Evolutionary conservation across 2,888 invertebrate genomes (phyloP).

Genomic region (Furcula furcula): DNA sequence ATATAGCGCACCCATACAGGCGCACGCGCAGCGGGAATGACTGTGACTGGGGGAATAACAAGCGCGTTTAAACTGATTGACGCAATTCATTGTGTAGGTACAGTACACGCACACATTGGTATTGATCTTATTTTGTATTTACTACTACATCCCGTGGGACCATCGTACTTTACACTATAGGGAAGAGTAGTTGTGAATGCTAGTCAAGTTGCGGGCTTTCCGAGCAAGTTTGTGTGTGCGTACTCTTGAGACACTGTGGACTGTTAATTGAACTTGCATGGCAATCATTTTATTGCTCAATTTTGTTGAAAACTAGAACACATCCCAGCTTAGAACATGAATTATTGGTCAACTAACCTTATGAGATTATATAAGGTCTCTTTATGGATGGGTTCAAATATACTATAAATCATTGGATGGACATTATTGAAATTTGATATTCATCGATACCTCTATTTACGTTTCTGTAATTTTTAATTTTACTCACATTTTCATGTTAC

Average conservation of each 20-base stretch:
- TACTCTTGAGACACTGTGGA: constrained; percentile 46
- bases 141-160: constrained; percentile 76
- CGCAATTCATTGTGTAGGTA: constrained; percentile 65
- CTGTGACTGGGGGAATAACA: constrained; percentile 63
- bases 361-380: no score
- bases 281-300: constrained; percentile 11
- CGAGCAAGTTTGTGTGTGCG: constrained; percentile 45
- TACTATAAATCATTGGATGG: no score
- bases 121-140: constrained; percentile 67
- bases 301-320: no score
- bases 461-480: no score
- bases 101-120: constrained; percentile 57
- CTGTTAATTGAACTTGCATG: constrained; percentile 44
- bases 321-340: no score
- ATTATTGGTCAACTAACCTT: no score
- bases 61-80: constrained; percentile 67
- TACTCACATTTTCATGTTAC: no score
- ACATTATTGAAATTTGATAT: no score
- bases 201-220: constrained; percentile 55
- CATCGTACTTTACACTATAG: constrained; percentile 61
- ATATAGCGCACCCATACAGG: constrained; percentile 71
- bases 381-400: no score
- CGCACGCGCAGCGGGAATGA: constrained; percentile 47
- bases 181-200: constrained; percentile 68
- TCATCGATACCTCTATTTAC: no score